A percentile compares a stretch with the other conserved stretches of the same genome.
Conservation (phyloP, 2,797 vertebrate species). For the Galagoides demidoff region DNA sequence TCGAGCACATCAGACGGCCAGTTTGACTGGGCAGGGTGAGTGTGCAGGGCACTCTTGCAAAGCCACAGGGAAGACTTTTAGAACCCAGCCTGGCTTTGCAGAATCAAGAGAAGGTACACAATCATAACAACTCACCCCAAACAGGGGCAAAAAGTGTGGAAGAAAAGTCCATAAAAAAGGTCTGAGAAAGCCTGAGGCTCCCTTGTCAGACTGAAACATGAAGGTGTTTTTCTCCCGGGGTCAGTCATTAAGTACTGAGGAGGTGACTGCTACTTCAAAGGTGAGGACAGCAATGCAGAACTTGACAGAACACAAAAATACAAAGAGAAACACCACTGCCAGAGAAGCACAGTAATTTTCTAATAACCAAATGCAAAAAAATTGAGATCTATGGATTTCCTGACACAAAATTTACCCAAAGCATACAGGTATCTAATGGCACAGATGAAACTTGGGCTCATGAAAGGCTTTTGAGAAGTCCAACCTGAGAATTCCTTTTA, state of each 20-base stretch:
- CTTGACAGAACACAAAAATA: not conserved
- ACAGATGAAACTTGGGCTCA: too few relatives aligned
- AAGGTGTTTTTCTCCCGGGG: not conserved
- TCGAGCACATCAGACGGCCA: not conserved
- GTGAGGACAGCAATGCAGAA: not conserved
- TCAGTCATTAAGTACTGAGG: not conserved
- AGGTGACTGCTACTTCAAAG: not conserved
- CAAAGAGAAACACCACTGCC: not conserved
- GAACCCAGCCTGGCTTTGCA: not conserved
- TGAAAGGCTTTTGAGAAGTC: too few relatives aligned
- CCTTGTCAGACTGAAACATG: not conserved
- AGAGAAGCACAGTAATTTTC: not conserved
- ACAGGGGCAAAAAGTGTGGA: not conserved
- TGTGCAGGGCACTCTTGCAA: not conserved
- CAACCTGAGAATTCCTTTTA: too few relatives aligned
- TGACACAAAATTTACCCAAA: not conserved
- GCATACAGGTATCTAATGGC: too few relatives aligned
- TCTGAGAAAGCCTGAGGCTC: not conserved
- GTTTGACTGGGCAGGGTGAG: not conserved
- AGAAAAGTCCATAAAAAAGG: not conserved
- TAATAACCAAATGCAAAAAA: not conserved
- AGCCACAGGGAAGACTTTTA: not conserved
- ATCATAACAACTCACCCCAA: not conserved
- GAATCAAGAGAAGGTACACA: not conserved
- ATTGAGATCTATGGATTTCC: not conserved